Conservation (phyloP, 2,797 vertebrate genomes). For the Poecilia wingei region DNA sequence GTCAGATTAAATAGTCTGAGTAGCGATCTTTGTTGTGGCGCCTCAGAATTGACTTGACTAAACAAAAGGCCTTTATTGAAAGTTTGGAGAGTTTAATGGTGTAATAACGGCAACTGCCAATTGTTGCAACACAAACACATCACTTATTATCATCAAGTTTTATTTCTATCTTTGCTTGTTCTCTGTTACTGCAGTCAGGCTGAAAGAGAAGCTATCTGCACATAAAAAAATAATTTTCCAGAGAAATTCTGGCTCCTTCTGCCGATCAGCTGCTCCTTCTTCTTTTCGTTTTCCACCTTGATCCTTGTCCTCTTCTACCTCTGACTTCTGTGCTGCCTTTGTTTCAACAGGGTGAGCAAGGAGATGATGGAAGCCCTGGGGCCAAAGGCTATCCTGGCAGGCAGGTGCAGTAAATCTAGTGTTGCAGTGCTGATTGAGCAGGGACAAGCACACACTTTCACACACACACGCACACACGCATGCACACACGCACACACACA, state of each 20-base stretch:
- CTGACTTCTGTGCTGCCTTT: slow-evolving; percentile 59
- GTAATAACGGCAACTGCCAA: slow-evolving; percentile 18
- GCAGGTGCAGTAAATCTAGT: slow-evolving; percentile 99
- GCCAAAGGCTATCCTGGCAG: slow-evolving; percentile 99
- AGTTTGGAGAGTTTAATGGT: slow-evolving; percentile 30
- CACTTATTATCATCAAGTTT: slow-evolving; percentile 18
- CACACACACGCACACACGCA: slow-evolving; percentile 22
- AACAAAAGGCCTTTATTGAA: slow-evolving; percentile 59
- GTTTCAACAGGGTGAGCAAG: slow-evolving; percentile 86
- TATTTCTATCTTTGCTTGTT: slow-evolving; percentile 7
- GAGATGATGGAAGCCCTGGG: slow-evolving; percentile 91
- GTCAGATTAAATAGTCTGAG: slow-evolving; percentile 38
- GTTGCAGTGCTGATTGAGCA: slow-evolving; percentile 80
- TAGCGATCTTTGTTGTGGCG: slow-evolving; percentile 27
- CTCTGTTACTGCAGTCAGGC: slow-evolving; percentile 9
- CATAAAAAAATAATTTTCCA: not conserved
- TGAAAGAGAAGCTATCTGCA: slow-evolving; percentile 31
- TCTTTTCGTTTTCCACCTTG: slow-evolving; percentile 6
- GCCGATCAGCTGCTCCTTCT: slow-evolving; percentile 20
- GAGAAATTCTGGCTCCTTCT: slow-evolving; percentile 12
- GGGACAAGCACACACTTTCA: slow-evolving; percentile 37
- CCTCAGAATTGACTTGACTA: slow-evolving; percentile 27
- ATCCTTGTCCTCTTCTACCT: slow-evolving; percentile 12
- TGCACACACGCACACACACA: slow-evolving; percentile 11
- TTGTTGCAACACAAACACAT: slow-evolving; percentile 24